A percentile compares a stretch with the other conserved stretches of the same genome.
phyloP scores from a whole-genome alignment of 2,113 vertebrate species.

The Capreolus pygargus region DNA sequence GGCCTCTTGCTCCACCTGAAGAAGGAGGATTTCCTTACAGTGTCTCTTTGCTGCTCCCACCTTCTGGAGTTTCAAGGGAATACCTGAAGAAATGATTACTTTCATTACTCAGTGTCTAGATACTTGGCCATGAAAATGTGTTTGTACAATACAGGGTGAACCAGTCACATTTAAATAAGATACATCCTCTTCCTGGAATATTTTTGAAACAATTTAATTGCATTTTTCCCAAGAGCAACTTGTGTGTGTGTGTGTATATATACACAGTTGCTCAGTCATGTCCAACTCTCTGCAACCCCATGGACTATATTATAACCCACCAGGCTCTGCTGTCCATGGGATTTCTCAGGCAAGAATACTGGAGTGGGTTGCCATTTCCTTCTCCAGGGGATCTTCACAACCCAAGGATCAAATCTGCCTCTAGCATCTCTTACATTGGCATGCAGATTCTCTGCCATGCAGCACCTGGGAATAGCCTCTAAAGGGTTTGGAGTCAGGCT shows the following conservation, averaged over 20 bases:
- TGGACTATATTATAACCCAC: background rate
- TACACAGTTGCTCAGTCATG: background rate
- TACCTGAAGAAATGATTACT: background rate
- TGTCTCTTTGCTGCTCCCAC: background rate
- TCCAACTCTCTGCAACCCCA: background rate
- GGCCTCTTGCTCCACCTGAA: background rate
- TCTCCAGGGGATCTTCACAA: background rate
- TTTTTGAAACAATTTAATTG: background rate
- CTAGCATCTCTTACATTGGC: background rate
- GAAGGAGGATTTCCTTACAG: background rate
- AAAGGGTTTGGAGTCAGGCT: background rate
- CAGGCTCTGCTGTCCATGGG: background rate
- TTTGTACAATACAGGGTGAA: background rate
- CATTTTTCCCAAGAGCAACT: background rate
- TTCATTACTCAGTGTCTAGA: background rate
- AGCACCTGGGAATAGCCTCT: background rate
- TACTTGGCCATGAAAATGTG: background rate
- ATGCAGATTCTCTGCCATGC: background rate
- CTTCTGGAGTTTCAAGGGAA: background rate
- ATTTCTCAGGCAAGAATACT: background rate
- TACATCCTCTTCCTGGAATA: background rate
- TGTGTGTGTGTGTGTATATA: background rate
- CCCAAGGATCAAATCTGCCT: background rate
- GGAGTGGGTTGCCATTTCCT: background rate
- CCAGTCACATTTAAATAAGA: background rate